A percentile compares a stretch with the other conserved stretches of the same genome.
These are phyloP conservation scores for Pomacea maculata DNA, from an alignment of 1,140 invertebrate species.

Conservation along the genomic window DNA sequence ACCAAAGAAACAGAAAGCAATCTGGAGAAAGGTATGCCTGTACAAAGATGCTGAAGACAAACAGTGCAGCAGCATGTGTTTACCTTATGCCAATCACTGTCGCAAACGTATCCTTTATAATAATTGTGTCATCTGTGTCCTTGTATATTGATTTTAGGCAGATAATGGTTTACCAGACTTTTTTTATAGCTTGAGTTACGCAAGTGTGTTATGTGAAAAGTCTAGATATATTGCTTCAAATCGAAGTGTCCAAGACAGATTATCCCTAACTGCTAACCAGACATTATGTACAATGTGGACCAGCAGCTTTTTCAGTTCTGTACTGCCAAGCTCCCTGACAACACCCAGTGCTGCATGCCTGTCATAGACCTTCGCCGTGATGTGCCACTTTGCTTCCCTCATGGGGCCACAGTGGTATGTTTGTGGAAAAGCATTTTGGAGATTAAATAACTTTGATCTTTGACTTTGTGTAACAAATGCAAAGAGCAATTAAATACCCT, in stretches of 20 bases:
- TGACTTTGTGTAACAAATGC: not conserved
- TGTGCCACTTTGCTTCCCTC: slow-evolving; percentile 83
- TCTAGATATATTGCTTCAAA: not conserved
- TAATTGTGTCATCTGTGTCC: too few species aligned
- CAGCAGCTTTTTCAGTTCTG: slow-evolving; percentile 89
- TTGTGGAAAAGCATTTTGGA: not conserved
- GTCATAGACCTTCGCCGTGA: slow-evolving; percentile 87
- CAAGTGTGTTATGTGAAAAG: not conserved
- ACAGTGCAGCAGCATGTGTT: slow-evolving; percentile 72
- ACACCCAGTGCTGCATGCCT: slow-evolving; percentile 86
- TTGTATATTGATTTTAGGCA: too few species aligned
- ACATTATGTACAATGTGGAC: slow-evolving; percentile 87
- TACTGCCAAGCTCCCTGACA: slow-evolving; percentile 87
- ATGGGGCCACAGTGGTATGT: slow-evolving; percentile 70
- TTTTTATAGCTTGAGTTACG: not conserved
- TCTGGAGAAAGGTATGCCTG: slow-evolving; percentile 59
- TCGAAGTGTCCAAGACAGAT: not conserved
- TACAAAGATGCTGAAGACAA: slow-evolving; percentile 59
- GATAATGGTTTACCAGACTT: too few species aligned
- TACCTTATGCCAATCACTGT: slow-evolving; percentile 86
- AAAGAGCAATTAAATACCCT: not conserved
- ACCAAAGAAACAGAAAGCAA: slow-evolving; percentile 44
- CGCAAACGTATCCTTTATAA: slow-evolving; percentile 70
- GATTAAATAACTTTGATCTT: not conserved
- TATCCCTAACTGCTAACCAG: slow-evolving; percentile 39